These are phyloP conservation scores for Drosophila rellima DNA, from an alignment of 2,888 invertebrate species.

Conservation along the genomic window DNA sequence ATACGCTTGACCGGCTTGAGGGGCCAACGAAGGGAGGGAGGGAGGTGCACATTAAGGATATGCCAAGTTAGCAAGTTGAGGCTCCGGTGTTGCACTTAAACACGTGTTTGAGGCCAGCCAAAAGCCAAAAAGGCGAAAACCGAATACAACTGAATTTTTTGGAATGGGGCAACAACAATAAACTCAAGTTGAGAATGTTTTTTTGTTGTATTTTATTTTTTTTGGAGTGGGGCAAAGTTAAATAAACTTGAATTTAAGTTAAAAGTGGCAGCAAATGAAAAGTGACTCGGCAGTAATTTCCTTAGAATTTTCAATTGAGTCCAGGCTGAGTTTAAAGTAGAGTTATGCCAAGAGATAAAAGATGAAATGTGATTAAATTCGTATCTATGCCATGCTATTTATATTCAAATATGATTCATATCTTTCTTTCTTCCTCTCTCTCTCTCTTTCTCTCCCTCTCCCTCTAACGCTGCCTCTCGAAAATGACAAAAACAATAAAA, in stretches of 20 bases:
- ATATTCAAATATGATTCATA: neutral
- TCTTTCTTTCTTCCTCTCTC: neutral
- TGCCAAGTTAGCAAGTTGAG: constrained; percentile 8
- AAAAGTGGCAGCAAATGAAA: constrained; percentile 22
- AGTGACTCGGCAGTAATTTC: constrained; percentile 24
- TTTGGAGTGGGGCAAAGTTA: neutral
- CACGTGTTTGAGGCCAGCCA: constrained; percentile 48
- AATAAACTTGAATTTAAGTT: constrained; percentile 16
- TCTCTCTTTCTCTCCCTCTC: neutral
- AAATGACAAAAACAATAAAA: constrained; percentile 13
- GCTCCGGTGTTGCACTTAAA: constrained; percentile 48
- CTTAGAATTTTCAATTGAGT: constrained; percentile 4
- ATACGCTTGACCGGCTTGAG: constrained; percentile 53
- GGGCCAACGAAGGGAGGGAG: no score
- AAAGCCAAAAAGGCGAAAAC: constrained; percentile 26
- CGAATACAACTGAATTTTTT: constrained; percentile 6
- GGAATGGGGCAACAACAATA: constrained; percentile 13
- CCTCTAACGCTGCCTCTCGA: neutral
- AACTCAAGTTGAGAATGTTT: constrained; percentile 10
- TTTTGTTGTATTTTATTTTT: neutral
- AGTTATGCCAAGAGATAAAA: neutral
- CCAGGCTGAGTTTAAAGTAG: neutral
- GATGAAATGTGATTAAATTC: constrained; percentile 1
- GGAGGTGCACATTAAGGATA: neutral
- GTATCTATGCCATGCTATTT: constrained; percentile 2